These are phyloP conservation scores for Proisotoma minuta DNA, from an alignment of 2,888 invertebrate species.

Conservation along the genomic window DNA sequence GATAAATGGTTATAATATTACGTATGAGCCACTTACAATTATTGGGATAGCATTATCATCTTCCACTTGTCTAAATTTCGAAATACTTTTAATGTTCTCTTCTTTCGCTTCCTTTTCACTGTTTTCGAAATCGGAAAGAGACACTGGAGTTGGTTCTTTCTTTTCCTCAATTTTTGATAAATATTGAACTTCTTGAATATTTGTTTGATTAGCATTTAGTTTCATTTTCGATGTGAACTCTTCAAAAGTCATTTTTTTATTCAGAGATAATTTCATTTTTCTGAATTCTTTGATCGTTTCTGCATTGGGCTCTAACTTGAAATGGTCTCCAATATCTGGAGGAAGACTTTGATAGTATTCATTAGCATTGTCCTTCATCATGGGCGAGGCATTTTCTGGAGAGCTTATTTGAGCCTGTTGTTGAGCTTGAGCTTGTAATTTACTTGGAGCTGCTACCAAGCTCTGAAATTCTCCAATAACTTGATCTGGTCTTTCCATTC, in stretches of 20 bases:
- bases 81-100: too few species aligned
- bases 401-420: not conserved
- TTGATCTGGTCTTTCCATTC: not conserved
- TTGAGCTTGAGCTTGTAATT: not conserved
- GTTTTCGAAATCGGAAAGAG: not conserved
- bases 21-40: too few species aligned
- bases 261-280: constrained; percentile 14
- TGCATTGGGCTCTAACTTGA: not conserved
- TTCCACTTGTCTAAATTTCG: not conserved
- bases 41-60: too few species aligned
- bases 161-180: not conserved
- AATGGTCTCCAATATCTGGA: constrained; percentile 3
- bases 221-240: constrained; percentile 33
- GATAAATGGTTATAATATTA: not conserved
- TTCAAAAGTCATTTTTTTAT: constrained; percentile 27
- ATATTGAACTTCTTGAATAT: not conserved
- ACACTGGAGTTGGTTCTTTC: not conserved
- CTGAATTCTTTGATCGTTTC: constrained; percentile 14
- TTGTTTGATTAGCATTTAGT: not conserved
- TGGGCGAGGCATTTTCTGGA: too few species aligned
- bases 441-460: constrained; percentile 25
- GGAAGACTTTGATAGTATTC: not conserved
- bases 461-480: constrained; percentile 33
- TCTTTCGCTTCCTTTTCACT: not conserved
- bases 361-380: not conserved